Conservation (phyloP, 2,888 invertebrate genomes). For the Acanthosepion esculentum region DNA sequence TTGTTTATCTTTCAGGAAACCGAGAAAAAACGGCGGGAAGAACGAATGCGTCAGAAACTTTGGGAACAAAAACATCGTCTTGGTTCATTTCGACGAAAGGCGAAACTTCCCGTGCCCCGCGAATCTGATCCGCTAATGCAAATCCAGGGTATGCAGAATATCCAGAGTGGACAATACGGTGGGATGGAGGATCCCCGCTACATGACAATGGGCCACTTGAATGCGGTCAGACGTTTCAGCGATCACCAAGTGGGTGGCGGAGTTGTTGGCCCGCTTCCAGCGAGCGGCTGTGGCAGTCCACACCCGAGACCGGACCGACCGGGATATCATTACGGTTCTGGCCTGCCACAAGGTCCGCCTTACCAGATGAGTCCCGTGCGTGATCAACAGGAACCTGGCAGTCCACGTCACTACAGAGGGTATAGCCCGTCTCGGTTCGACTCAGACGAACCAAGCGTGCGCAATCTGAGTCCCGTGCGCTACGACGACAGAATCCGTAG, state of each 20-base stretch:
- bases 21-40: conserved; percentile 73
- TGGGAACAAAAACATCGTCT: conserved; percentile 73
- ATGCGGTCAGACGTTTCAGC: conserved; percentile 47
- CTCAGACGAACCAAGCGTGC: conserved; percentile 61
- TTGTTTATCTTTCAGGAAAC: conserved; percentile 64
- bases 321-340: conserved; percentile 24
- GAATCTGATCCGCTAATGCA: conserved; percentile 58
- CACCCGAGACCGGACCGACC: conserved; percentile 38
- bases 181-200: conserved; percentile 44
- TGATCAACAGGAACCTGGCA: conserved; percentile 52
- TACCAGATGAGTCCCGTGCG: conserved; percentile 59
- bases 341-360: not conserved
- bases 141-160: conserved; percentile 46
- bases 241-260: conserved; percentile 51
- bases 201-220: conserved; percentile 41
- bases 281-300: conserved; percentile 46
- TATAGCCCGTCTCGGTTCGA: conserved; percentile 64
- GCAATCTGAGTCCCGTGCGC: conserved; percentile 59
- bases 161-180: conserved; percentile 42
- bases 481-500: conserved; percentile 64
- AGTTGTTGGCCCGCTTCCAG: conserved; percentile 34
- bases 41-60: conserved; percentile 71
- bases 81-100: conserved; percentile 66
- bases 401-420: conserved; percentile 55
- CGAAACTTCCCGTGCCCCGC: conserved; percentile 61